These are phyloP conservation scores for Myrmophylax atrothorax DNA, from an alignment of 2,113 vertebrate species.

Conservation along the genomic window DNA sequence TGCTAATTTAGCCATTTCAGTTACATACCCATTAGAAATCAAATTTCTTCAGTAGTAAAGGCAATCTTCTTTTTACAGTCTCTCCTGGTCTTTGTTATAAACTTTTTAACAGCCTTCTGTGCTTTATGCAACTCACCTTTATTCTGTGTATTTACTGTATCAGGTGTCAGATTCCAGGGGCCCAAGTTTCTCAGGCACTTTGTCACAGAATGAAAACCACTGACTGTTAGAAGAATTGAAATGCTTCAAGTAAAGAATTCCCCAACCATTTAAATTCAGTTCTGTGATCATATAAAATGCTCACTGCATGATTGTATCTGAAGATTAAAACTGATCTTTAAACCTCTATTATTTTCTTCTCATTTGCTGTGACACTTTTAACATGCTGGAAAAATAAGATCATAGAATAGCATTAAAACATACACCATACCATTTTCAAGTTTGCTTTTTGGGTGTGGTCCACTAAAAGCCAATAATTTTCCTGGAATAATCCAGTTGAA, in stretches of 20 bases:
- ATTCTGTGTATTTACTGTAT: background rate
- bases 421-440: constrained; percentile 90
- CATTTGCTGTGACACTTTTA: background rate
- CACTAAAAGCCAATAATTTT: constrained; percentile 96
- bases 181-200: background rate
- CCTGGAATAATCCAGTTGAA: constrained; percentile 97
- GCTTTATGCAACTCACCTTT: background rate
- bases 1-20: background rate
- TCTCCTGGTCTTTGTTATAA: background rate
- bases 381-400: background rate
- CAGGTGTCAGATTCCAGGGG: background rate
- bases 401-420: background rate
- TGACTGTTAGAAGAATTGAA: background rate
- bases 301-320: background rate
- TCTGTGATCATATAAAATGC: background rate
- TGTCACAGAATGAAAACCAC: background rate
- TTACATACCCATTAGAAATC: background rate
- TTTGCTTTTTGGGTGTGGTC: constrained; percentile 95
- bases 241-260: background rate
- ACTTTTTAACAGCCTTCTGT: background rate
- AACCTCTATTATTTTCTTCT: background rate
- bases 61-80: background rate
- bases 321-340: background rate
- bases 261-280: background rate
- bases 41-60: background rate